Conservation (phyloP, 2,797 vertebrate species). For the Phaenicophaeus curvirostris region DNA sequence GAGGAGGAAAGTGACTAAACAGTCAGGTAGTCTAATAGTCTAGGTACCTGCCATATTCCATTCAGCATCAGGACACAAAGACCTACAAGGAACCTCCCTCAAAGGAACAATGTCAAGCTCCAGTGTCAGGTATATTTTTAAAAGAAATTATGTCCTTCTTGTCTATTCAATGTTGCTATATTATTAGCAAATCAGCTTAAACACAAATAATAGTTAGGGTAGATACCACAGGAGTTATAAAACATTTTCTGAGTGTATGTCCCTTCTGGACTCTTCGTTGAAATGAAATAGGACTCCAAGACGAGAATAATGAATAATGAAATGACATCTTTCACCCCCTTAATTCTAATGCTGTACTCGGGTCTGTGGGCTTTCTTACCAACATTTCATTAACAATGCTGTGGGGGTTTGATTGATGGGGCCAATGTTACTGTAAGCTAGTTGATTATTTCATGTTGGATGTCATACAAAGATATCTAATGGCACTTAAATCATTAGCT, state of each 20-base stretch:
- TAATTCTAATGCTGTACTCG: neutral
- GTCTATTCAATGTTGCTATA: neutral
- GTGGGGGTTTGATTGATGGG: slow-evolving; percentile 55
- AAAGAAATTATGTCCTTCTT: neutral
- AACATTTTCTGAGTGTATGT: neutral
- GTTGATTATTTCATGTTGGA: slow-evolving; percentile 67
- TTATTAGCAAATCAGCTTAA: neutral
- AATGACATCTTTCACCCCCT: slow-evolving; percentile 19
- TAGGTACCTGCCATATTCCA: neutral
- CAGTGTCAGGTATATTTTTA: neutral
- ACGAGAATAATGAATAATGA: neutral
- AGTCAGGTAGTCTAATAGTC: no score
- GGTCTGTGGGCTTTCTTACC: slow-evolving; percentile 7
- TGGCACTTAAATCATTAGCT: slow-evolving; percentile 55
- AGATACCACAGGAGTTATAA: neutral
- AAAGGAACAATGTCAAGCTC: neutral
- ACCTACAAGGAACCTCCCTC: neutral
- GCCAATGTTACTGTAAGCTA: slow-evolving; percentile 1
- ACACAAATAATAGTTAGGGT: neutral
- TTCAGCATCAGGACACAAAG: neutral
- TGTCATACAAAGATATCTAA: slow-evolving; percentile 64
- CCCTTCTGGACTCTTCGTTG: neutral
- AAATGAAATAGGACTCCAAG: neutral
- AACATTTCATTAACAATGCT: slow-evolving; percentile 40
- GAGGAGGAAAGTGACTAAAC: neutral